Base-by-base conservation (phyloP, 1,140 invertebrate species). In the Solenopsis fugax region DNA sequence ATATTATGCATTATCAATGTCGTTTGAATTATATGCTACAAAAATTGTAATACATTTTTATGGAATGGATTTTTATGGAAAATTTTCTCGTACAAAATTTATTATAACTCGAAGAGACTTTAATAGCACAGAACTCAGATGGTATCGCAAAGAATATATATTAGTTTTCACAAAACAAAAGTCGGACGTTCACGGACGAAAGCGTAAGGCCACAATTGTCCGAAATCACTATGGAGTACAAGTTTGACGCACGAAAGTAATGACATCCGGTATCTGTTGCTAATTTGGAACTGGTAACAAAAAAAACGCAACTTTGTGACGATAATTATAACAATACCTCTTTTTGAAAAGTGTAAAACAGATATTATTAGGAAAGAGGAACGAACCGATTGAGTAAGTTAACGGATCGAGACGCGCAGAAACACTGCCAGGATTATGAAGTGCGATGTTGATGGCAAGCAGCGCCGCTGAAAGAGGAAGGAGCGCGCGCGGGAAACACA, bases 351-450 rank as follows among this genome's bases (percentile, higher is more conserved):
- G n/a, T 58, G 12, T 24, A 71, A 45, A 54, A 82, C 4, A 13
- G 71, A 16, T 62, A 50, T 84, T 62, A 60, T 84, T 18, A 21
- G 18, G 12, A 71, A 50, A 24, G 13, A 78, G 71, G 78, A 78
- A 84, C 64, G 45, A 56, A 37, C 60, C 78, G 88, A 90, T 87
- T 82, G 87, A 48, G 52, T 87, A 86, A 91, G 90, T 87, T 92
- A 92, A 93, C 89, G 91, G 91, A 92, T 91, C 89, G 92, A 92
- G 92, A 91, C 91, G 91, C 91, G 89, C 92, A 87, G 91, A 92
- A 92, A 93, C 90, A 93, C 92, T 92, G 93, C 92, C 90, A 91
- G 91, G 91, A 91, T 93, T 95, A 95, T 93, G 91, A 93, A 94
- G 92, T 93, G 92, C 93, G 91, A 93, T 92, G 92, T 93, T 92